Base-by-base conservation (phyloP, 2,888 invertebrate species). In the Drosophila neutralis region DNA sequence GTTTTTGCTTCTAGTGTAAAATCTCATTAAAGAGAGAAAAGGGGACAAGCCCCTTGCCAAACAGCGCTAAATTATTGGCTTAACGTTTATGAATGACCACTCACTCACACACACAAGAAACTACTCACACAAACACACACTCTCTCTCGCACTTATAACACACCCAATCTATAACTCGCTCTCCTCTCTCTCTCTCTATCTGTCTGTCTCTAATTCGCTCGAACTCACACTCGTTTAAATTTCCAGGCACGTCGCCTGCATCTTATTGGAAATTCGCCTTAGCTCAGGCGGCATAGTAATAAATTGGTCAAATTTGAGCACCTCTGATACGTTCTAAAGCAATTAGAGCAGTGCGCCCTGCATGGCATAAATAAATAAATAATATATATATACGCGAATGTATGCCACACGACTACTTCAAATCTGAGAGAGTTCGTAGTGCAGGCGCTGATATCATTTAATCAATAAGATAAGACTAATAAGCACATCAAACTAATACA, bases 281-380 rank as follows among this genome's bases (percentile, higher is more conserved):
- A 75, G 75, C 40, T 42, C 35, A 36, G 36, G 36, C 69, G 86
- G 74, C 68, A 62, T 73, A 35, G 72, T 63, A 77, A 73, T 73
- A 86, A 88, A 88, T 88, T 85, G 87, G 78, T 24, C 24, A 88
- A 83, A 72, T 83, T 76, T 78, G 80, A 88, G 89, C 78, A 81
- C 74, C 74, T 78, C 73, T 75, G 64, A 69, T 48, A 53, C 52
- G 31, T 62, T 69, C 54, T 76, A 62, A 71, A 62, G 57, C 75
- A 70, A 61, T 88, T 86, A 86, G 78, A 75, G 36, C 73, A 72
- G 27, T 35, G 53, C 40, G 60, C 49, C 38, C 49, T 59, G 67
- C 60, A 56, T 71, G 68, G 65, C 79, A 82, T 73, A 64, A 64
- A 42, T 57, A 69, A 24, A 67, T n/a, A 57, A 42, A 31, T 6